Evolutionary conservation across 2,888 invertebrate genomes (phyloP), one percentile per base, ranked within the genome.

Genomic region (Crioceris asparagi): DNA sequence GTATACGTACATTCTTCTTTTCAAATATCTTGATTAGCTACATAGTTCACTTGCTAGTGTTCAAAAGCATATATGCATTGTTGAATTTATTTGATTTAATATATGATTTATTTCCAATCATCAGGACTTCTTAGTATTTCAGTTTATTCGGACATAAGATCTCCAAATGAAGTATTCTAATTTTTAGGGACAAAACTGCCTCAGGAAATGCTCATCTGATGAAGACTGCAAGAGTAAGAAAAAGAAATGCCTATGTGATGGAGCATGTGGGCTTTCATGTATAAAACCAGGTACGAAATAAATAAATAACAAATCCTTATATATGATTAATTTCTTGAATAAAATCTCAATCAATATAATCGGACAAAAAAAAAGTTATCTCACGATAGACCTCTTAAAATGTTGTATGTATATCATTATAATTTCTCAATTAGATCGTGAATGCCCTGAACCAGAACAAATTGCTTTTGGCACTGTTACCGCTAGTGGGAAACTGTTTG

Each of bases 181-280:
- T 41, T 47, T 56, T 2, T 62, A 79, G 83, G 84, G 80, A 2
- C 87, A 91, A 57, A 83, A 85, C 57, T 93, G 93, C 65, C 72
- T 92, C 43, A 76, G 92, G 44, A 91, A 91, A 62, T 97, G 96
- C 60, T 87, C 83, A 1, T 83, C 84, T 0, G 92, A 96, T 58
- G 86, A 86, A 59, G 94, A 96, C 63, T 97, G 97, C 65, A 91
- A 92, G 66, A 93, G 93, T 60, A 86, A 88, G 67, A 87, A 90
- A 70, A 93, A 94, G 69, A 84, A 91, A 60, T 98, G 97, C 60
- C 74, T 93, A 44, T 98, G 97, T 61, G 97, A 98, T 60, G 96
- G 94, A 32, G 79, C 83, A 2, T 97, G 97, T 58, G 97, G 97
- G 39, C 83, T 91, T 79, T 93, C 93, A 36, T 98, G 97, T 66